Evolutionary conservation across 2,113 vertebrate genomes (phyloP).

Genomic region (Channa argus): DNA sequence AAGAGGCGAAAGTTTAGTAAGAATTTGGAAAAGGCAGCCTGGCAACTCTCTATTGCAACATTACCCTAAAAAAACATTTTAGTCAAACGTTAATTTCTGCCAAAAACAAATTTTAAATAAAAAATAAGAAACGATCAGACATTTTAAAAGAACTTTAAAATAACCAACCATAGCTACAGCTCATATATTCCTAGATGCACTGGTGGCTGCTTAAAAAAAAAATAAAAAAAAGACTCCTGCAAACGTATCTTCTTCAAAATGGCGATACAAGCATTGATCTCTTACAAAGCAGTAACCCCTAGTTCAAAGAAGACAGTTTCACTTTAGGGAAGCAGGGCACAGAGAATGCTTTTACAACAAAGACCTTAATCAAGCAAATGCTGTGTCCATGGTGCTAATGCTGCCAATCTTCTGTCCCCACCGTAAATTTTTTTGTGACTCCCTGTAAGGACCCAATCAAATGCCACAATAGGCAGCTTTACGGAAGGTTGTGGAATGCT

Average conservation of each 20-base stretch:
- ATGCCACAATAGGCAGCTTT: neutral
- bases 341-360: neutral
- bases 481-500: neutral
- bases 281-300: slow-evolving; percentile 3
- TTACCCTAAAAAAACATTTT: no score
- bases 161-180: no score
- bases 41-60: no score
- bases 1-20: no score
- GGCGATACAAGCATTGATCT: neutral
- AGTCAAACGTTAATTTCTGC: no score
- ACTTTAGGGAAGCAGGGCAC: neutral
- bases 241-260: neutral
- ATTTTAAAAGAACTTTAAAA: no score
- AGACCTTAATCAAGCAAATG: slow-evolving; percentile 1
- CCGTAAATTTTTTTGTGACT: neutral
- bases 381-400: neutral
- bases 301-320: neutral
- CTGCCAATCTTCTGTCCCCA: neutral
- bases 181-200: no score
- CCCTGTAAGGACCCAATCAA: neutral
- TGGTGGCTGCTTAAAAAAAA: neutral
- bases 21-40: neutral
- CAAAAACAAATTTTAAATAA: no score
- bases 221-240: neutral
- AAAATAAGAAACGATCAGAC: no score